phyloP scores from a whole-genome alignment of 2,888 invertebrate genomes.

The Scrobipalpa costella region DNA sequence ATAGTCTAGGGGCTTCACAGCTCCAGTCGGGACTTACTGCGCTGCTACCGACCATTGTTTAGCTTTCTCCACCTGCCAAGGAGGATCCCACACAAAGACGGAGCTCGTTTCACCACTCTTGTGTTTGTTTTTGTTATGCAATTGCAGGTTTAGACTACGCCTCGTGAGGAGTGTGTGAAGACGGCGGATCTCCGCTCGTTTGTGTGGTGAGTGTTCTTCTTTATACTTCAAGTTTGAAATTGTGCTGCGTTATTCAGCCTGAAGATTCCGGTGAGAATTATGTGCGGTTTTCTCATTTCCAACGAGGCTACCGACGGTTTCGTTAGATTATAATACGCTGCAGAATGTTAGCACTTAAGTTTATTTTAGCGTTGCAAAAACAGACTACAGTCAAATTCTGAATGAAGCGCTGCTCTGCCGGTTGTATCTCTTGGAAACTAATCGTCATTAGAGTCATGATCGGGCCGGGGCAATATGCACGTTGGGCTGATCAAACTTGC shows the following conservation, averaged over 20 bases:
- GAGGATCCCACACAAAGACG: conserved; percentile 71
- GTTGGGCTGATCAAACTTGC: neutral
- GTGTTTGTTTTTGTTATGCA: conserved; percentile 78
- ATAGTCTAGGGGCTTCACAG: conserved; percentile 37
- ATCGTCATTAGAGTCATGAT: conserved; percentile 10
- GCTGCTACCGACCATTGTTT: conserved; percentile 63
- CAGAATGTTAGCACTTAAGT: too few species aligned
- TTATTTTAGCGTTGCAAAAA: too few species aligned
- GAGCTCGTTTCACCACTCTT: conserved; percentile 70
- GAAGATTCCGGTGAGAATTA: neutral
- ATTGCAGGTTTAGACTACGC: conserved; percentile 73
- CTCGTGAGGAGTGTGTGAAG: conserved; percentile 44
- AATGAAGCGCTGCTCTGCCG: too few species aligned
- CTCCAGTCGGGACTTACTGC: conserved; percentile 52
- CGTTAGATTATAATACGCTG: too few species aligned
- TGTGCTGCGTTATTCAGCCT: neutral
- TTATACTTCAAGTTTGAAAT: conserved; percentile 14
- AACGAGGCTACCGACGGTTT: too few species aligned
- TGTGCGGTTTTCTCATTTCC: too few species aligned
- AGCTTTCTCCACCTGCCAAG: conserved; percentile 77
- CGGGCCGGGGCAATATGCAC: neutral
- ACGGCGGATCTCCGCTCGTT: conserved; percentile 52
- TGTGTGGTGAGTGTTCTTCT: conserved; percentile 45
- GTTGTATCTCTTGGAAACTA: neutral
- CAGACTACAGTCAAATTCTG: too few species aligned